Conservation (phyloP, 2,113 vertebrate genomes). For the Caranx melampygus region DNA sequence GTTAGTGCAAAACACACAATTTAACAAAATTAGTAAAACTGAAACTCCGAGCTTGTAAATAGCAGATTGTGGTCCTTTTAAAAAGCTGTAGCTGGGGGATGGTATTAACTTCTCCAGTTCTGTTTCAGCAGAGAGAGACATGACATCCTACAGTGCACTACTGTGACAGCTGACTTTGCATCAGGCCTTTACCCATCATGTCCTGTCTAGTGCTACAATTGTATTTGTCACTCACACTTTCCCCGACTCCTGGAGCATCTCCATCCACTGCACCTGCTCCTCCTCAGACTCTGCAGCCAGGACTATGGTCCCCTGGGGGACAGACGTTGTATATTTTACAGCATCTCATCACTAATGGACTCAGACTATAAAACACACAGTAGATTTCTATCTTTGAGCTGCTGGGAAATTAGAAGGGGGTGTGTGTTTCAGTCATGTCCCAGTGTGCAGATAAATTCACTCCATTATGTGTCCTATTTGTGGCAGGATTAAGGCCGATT, state of each 20-base stretch:
- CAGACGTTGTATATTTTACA: not conserved
- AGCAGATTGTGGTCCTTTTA: not conserved
- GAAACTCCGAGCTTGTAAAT: not conserved
- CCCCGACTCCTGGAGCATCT: conserved; percentile 96
- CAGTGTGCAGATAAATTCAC: not conserved
- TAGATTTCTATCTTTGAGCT: conserved; percentile 8
- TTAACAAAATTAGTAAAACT: not conserved
- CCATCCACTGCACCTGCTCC: conserved; percentile 95
- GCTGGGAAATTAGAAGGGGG: not conserved
- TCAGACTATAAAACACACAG: not conserved
- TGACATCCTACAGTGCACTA: not conserved
- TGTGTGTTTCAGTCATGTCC: not conserved
- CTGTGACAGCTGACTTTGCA: too few species aligned
- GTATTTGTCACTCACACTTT: conserved; percentile 90
- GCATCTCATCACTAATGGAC: not conserved
- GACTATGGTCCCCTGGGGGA: conserved; percentile 89
- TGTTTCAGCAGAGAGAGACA: too few species aligned
- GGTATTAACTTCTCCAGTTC: too few species aligned
- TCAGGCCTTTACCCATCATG: too few species aligned
- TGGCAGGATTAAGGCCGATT: conserved; percentile 7
- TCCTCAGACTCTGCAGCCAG: conserved; percentile 93
- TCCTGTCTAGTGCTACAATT: too few species aligned
- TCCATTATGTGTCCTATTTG: not conserved
- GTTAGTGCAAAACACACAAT: conserved; percentile 24
- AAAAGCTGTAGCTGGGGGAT: not conserved